These are phyloP conservation scores for Calliopsis andreniformis DNA, from an alignment of 1,140 invertebrate genomes.

Conservation along the genomic window DNA sequence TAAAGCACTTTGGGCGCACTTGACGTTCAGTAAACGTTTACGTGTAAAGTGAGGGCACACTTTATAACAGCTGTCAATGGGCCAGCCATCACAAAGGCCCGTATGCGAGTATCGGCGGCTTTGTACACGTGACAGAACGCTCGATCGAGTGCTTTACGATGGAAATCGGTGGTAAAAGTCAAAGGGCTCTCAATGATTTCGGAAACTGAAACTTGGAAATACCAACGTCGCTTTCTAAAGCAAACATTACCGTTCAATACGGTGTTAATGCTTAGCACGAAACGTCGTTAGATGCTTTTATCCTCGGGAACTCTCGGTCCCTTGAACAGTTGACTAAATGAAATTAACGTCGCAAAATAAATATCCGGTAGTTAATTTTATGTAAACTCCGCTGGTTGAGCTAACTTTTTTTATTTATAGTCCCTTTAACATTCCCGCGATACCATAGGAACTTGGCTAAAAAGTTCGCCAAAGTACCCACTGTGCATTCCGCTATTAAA, in stretches of 20 bases:
- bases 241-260: not conserved
- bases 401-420: not conserved
- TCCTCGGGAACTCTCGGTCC: not conserved
- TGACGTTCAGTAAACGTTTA: slow-evolving; percentile 12
- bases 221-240: not conserved
- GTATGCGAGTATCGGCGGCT: not conserved
- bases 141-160: slow-evolving; percentile 6
- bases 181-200: slow-evolving; percentile 32
- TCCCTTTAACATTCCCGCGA: slow-evolving; percentile 8
- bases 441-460: slow-evolving; percentile 14
- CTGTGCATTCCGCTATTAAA: not conserved
- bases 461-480: slow-evolving; percentile 4
- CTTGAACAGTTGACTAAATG: not conserved
- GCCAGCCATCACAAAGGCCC: slow-evolving; percentile 11
- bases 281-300: not conserved
- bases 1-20: not conserved
- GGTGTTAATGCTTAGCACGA: too few relatives aligned
- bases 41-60: slow-evolving; percentile 8
- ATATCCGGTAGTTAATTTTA: not conserved
- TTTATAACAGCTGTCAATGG: slow-evolving; percentile 24
- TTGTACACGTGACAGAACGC: not conserved
- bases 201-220: not conserved
- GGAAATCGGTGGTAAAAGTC: not conserved
- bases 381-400: not conserved
- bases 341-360: slow-evolving; percentile 2